Evolutionary conservation across 1,140 invertebrate genomes (phyloP), one percentile per base, ranked within the genome.

Genomic region (Neodiprion lecontei): DNA sequence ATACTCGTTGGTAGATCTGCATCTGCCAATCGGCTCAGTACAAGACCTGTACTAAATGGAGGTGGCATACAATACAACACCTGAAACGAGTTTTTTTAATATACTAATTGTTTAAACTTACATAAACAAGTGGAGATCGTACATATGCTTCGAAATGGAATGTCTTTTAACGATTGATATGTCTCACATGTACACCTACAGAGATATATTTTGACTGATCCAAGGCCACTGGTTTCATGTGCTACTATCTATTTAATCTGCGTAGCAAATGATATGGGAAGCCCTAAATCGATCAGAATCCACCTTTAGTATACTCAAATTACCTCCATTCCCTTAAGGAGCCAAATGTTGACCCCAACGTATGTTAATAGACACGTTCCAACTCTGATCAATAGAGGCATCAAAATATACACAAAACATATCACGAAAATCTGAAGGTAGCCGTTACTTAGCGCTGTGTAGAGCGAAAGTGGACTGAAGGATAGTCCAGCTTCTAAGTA

Each of bases 281-380:
- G 28, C 28, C 28, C 28, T 40, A 40, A 40, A 40, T 40, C 28
- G 28, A 40, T 40, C 28, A 40, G 28, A 40, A 40, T 40, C 28
- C 28, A 40, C 5, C 28, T 40, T 2, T 40, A 40, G 28, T 40
- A 5, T 40, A 40, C 28, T 2, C 1, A 61, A 61, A 17, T 17
- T 84, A 88, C 87, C 82, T 88, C 86, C 74, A 88, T 86, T 81
- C 87, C 87, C 76, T 87, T 87, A 9, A 88, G 80, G 11, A 88
- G 76, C 81, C 87, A 88, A 11, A 80, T 67, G 72, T 88, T 85
- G 12, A 88, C 82, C 23, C 82, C 83, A 1, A 77, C 72, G 70
- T 82, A 81, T 17, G 74, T 78, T 67, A 88, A 68, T 2, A 85
- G 72, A 67, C 73, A 81, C 70, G 80, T 86, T 69, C 81, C 83